A percentile compares a stretch with the other conserved stretches of the same genome.
phyloP scores from a whole-genome alignment of 2,797 vertebrate genomes.

The Salarias fasciatus region DNA sequence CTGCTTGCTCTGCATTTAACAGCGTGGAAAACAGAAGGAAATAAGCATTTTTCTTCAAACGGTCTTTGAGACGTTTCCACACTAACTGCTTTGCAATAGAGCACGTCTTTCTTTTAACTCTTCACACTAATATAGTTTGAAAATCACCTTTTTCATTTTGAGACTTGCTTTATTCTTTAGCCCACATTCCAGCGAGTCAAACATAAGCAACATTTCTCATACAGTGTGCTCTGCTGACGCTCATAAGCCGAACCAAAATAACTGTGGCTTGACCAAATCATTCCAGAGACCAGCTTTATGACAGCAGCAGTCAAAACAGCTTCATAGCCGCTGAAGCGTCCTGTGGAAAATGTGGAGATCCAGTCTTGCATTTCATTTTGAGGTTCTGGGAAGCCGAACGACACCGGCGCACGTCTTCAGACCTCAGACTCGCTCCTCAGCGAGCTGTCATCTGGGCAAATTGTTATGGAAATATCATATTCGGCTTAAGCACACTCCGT shows the following conservation, averaged over 20 bases:
- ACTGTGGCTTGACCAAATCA: slow-evolving; percentile 54
- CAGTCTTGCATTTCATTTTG: slow-evolving; percentile 39
- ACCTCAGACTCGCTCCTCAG: slow-evolving; percentile 8
- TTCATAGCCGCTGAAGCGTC: slow-evolving; percentile 31
- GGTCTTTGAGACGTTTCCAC: too few relatives aligned
- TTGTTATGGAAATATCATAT: slow-evolving; percentile 29
- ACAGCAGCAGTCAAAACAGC: slow-evolving; percentile 58
- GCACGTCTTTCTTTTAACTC: too few relatives aligned
- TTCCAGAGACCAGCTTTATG: slow-evolving; percentile 39
- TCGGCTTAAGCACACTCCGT: slow-evolving; percentile 14
- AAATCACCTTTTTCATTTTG: too few relatives aligned
- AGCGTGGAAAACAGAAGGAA: too few relatives aligned
- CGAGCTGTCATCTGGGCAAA: slow-evolving; percentile 25
- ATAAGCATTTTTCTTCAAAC: too few relatives aligned
- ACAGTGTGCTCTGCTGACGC: slow-evolving; percentile 38
- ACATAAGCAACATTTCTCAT: slow-evolving; percentile 22
- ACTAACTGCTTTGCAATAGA: too few relatives aligned
- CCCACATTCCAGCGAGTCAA: too few relatives aligned
- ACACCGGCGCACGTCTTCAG: slow-evolving; percentile 57
- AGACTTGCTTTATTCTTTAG: too few relatives aligned
- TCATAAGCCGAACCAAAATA: slow-evolving; percentile 63
- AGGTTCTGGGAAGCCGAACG: slow-evolving; percentile 42
- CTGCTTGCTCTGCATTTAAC: too few relatives aligned
- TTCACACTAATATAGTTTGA: too few relatives aligned
- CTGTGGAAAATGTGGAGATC: slow-evolving; percentile 55